Conservation (phyloP, 2,113 vertebrate species). For the Pseudorectes ferrugineus region DNA sequence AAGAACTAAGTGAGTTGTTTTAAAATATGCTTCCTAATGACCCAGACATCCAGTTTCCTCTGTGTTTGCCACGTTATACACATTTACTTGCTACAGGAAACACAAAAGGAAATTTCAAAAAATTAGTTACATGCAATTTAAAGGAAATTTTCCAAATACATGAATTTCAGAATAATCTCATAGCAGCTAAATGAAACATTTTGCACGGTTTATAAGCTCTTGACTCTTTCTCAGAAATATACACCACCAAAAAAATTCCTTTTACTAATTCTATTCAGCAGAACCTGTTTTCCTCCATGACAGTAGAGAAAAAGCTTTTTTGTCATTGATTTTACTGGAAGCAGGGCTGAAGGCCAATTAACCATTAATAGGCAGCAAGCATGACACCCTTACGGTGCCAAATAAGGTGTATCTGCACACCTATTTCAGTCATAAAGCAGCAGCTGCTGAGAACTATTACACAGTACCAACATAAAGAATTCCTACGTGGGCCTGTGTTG, state of each 20-base stretch:
- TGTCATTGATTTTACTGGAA: not conserved
- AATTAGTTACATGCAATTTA: not conserved
- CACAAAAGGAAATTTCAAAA: not conserved
- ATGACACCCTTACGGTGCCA: not conserved
- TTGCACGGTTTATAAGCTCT: not conserved
- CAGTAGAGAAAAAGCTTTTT: not conserved
- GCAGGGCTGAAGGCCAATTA: not conserved
- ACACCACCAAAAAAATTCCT: not conserved
- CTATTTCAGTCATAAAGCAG: not conserved
- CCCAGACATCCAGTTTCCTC: slow-evolving; percentile 1
- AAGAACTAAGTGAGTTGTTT: slow-evolving; percentile 3
- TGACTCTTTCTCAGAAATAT: not conserved
- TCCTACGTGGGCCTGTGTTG: not conserved
- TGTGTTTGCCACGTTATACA: not conserved
- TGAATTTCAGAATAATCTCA: not conserved
- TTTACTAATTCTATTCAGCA: not conserved
- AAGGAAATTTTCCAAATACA: not conserved
- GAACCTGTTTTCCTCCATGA: not conserved
- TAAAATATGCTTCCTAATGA: slow-evolving; percentile 38
- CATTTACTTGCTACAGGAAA: not conserved
- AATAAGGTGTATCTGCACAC: not conserved
- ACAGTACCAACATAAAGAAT: not conserved
- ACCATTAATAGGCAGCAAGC: not conserved
- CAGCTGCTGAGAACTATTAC: not conserved
- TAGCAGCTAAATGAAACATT: not conserved